These are phyloP conservation scores for Tenualosa thibaudeaui DNA, from an alignment of 2,797 vertebrate species.

Conservation along the genomic window DNA sequence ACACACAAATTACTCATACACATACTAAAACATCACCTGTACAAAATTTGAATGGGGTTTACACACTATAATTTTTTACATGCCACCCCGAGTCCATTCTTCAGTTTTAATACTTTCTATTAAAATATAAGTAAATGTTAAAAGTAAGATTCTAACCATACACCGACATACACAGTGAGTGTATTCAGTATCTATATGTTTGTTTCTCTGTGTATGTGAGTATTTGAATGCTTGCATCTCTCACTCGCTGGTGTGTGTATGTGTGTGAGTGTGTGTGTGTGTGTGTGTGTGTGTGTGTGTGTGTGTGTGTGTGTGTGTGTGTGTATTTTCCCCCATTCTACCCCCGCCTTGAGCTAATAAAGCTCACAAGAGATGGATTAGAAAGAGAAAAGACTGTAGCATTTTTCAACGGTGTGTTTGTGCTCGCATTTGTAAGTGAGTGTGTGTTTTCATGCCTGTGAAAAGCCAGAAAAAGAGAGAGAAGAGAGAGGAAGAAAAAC, in stretches of 20 bases:
- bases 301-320: constrained; percentile 43
- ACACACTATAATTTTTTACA: not conserved
- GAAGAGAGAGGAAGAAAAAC: constrained; percentile 39
- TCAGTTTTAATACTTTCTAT: not conserved
- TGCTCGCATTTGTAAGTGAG: constrained; percentile 39
- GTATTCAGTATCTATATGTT: not conserved
- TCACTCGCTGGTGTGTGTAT: not conserved
- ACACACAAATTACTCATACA: not conserved
- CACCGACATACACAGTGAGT: not conserved
- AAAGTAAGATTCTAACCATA: not conserved
- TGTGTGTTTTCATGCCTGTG: constrained; percentile 47
- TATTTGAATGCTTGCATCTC: not conserved
- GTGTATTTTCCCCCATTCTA: constrained; percentile 35
- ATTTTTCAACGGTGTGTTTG: constrained; percentile 58
- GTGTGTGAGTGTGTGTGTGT: not conserved
- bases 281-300: constrained; percentile 26
- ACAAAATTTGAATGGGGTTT: not conserved
- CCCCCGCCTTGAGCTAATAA: constrained; percentile 72
- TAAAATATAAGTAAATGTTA: too few species aligned
- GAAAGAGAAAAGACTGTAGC: constrained; percentile 72
- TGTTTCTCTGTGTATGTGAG: not conserved
- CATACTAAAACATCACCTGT: not conserved
- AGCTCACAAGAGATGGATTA: constrained; percentile 80
- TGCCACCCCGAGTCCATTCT: not conserved
- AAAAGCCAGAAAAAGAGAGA: constrained; percentile 46